Evolutionary conservation across 2,888 invertebrate genomes (phyloP), one percentile per base, ranked within the genome.

Genomic region (Melinopterus prodromus): DNA sequence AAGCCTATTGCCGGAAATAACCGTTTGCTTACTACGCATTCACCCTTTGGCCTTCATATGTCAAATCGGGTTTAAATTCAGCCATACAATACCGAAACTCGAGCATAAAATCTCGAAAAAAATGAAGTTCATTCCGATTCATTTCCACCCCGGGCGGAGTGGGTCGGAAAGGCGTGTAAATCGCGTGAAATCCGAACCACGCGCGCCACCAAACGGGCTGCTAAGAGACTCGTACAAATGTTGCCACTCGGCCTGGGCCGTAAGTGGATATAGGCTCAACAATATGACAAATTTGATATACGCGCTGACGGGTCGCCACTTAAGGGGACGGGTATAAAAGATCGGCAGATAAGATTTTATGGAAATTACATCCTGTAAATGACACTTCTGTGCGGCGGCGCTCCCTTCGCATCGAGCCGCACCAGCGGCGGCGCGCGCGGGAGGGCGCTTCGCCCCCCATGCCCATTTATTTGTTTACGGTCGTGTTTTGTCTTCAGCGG

Each of bases 231-330:
- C 53, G 53, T 53, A 53, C 53, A 53, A 53, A 53, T 53, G 53
- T 53, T 53, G 53, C 9, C 53, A 53, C 53, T 53, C 53, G 53
- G 53, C 12, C 5, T n/a, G n/a, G 53, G 53, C 53, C 53, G 53
- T 53, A 53, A 53, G 53, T 53, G 53, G 53, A 53, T 53, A 53
- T 53, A 53, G 53, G 53, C 53, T 53, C 53, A 35, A n/a, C 38
- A 76, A 76, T 79, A 76, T 79, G 79, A 79, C 79, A 79, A 76
- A 79, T 79, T 79, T 79, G 79, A 79, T 79, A 76, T 79, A 79
- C 79, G 76, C 71, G 79, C 70, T 79, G 79, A 79, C 76, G 79
- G 76, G n/a, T 71, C 79, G n/a, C 70, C 71, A 70, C 70, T 79
- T 70, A 53, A 53, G 76, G 70, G 71, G 35, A 75, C 75, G 79